Evolutionary conservation across 2,113 vertebrate species (phyloP), one percentile per base, ranked within the genome.

Genomic region (Phylloscopus trochilus): DNA sequence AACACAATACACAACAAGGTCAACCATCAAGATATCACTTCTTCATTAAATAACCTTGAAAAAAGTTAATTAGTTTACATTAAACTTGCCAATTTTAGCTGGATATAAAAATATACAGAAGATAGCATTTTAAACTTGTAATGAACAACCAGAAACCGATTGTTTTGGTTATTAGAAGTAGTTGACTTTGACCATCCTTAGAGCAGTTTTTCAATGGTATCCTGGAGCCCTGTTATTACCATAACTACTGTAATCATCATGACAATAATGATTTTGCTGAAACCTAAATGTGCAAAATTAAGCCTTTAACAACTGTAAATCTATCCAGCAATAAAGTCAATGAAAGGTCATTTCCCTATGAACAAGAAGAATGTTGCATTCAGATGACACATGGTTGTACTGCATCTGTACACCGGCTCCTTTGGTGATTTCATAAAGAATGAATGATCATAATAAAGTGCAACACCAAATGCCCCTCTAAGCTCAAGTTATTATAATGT

Each of bases 251-350:
- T 85, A 97, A 97, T 94, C 88, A 97, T 92, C 87, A 93, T 83
- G 90, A 97, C 64, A 95, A 51, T 96, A 96, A 97, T 88, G 81
- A 97, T 89, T 84, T 84, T 92, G 62, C 74, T 97, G 93, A 95
- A 97, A 95, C 41, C 78, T 95, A 96, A 96, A 97, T 93, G 92
- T 97, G 94, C 94, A 96, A 98, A 98, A 97, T 97, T 88, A 97
- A 95, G 83, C 90, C 76, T 91, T 92, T 96, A 96, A 96, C 78
- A 96, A 96, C 83, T 92, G 47, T 90, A 97, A 97, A 95, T 96
- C 93, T 49, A 39, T 84, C 67, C 73, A 93, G 53, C 73, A 95
- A 93, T 84, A 77, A 96, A 96, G 51, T 85, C 67, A 95, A 58
- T 47, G 68, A 88, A 97, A 97, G 69, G 66, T 93, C 88, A 92